Evolutionary conservation across 1,140 invertebrate species (phyloP), one percentile per base, ranked within the genome.

Genomic region (Trichomalopsis sarcophagae): DNA sequence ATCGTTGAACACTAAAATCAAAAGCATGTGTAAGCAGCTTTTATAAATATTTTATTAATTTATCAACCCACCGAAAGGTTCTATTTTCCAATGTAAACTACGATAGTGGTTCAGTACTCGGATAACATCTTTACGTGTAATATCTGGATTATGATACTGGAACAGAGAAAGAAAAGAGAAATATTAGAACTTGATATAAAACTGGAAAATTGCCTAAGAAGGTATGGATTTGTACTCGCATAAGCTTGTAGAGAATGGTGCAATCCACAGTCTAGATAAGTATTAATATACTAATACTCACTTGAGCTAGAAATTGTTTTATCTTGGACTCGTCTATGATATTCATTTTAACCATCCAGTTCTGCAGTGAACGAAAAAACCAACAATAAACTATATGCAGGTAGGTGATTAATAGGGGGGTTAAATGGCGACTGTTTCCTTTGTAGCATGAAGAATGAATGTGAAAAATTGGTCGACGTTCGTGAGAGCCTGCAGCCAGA

Each of bases 1-100:
- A 96, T 98, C 97, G 92, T 98, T 98, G 91, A 99, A 99, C 40
- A 97, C 97, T 97, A 90, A 89, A 90, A 91, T 90, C 93, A 62
- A 5, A n/a, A 62, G 6, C 17, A n/a, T 21, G n/a, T 44, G 55
- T 62, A 68, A 69, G 68, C 21, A 40, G 36, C 78, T 10, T 71
- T 82, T 62, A 21, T 47, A 71, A 83, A 84, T 21, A 82, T 81
- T 14, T 81, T 77, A 30, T 86, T 82, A 87, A 84, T 71, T 73
- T 50, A 7, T 6, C 84, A 83, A 92, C 92, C 94, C 93, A 96
- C 96, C 95, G 92, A 96, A 97, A 71, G 93, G 92, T 68, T 96
- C 95, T 84, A 94, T 89, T 86, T 94, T 94, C 30, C 95, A 95
- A 83, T 94, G 91, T 74, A 99, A 93, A 90, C 96, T 96, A 89